Percentiles rank a stretch among this genome's conserved stretches.
phyloP scores from a whole-genome alignment of 2,113 vertebrate genomes.

The Pantherophis guttatus region DNA sequence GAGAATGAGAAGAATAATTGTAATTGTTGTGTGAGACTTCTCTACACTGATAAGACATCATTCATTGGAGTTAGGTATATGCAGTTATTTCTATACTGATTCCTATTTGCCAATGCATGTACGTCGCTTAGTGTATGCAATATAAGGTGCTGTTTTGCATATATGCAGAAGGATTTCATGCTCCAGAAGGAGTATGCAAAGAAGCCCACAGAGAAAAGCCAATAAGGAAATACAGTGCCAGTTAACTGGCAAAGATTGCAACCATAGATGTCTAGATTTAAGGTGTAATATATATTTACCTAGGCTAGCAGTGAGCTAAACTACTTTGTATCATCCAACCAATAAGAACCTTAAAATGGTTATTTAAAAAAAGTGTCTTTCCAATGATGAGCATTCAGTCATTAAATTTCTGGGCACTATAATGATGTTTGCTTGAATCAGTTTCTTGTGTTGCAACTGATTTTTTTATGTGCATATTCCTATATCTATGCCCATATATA shows the following conservation, averaged over 20 bases:
- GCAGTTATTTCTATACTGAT: neutral
- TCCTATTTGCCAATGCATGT: neutral
- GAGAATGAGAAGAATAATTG: neutral
- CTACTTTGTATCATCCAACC: neutral
- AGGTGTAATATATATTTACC: neutral
- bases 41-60: neutral
- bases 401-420: neutral
- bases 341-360: neutral
- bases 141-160: neutral
- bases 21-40: neutral
- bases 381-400: neutral
- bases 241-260: neutral
- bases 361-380: neutral
- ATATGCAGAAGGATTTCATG: neutral
- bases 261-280: neutral
- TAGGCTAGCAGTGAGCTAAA: neutral
- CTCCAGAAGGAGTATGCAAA: neutral
- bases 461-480: neutral
- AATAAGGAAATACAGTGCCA: neutral
- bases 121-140: neutral
- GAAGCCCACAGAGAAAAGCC: neutral
- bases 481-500: neutral
- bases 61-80: neutral
- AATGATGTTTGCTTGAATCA: neutral
- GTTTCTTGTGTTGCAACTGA: neutral